Evolutionary conservation across 37 sponge, comb jelly and placozoan genomes (phyloP).

Genomic region (Diacarnus erythraeanus): DNA sequence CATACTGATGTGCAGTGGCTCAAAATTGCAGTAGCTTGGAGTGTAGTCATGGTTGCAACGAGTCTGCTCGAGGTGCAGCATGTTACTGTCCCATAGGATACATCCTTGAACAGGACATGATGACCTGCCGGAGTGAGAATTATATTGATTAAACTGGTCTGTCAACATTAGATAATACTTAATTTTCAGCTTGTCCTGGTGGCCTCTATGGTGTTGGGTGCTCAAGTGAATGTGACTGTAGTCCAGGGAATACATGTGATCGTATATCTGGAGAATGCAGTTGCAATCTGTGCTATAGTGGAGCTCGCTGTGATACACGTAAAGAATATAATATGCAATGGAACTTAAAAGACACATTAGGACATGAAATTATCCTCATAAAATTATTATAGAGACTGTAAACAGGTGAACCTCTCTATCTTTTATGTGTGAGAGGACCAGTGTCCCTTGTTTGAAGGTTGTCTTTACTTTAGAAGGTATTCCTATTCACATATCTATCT

Average conservation of each 20-base stretch:
- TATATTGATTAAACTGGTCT: not conserved
- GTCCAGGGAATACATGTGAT: constrained; percentile 29
- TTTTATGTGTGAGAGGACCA: no score
- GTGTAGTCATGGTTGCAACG: constrained; percentile 8
- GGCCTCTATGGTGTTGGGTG: constrained; percentile 23
- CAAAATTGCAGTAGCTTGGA: not conserved
- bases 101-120: not conserved
- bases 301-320: not conserved
- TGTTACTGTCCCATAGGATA: constrained; percentile 23
- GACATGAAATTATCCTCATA: no score
- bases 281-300: constrained; percentile 29
- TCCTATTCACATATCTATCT: not conserved
- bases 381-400: no score
- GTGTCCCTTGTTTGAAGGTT: no score
- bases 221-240: constrained; percentile 1
- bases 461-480: no score
- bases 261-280: constrained; percentile 10
- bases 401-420: no score
- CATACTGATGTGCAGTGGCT: not conserved
- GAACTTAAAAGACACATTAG: no score
- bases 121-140: constrained; percentile 16
- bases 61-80: not conserved
- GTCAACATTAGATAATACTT: not conserved
- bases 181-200: constrained; percentile 18
- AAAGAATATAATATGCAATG: no score